These are phyloP conservation scores for Agonopterix heracliana DNA, from an alignment of 2,888 invertebrate species.

Conservation along the genomic window DNA sequence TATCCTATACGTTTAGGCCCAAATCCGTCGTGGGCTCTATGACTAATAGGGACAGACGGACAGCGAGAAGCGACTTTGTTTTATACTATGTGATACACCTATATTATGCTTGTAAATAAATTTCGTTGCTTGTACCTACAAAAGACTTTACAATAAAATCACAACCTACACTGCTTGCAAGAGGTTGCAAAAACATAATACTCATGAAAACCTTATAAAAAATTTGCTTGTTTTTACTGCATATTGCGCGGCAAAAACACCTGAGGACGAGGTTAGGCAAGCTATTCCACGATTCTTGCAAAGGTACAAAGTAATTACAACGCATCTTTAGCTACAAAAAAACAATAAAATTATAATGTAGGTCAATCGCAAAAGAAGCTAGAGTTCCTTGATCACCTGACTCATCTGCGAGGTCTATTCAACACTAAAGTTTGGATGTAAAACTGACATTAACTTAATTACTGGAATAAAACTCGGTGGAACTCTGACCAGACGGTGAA, in stretches of 20 bases:
- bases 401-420: slow-evolving; percentile 25
- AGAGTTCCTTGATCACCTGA: slow-evolving; percentile 6
- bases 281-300: slow-evolving; percentile 30
- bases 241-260: slow-evolving; percentile 61
- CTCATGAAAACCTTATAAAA: slow-evolving; percentile 40
- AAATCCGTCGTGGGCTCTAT: too few relatives aligned
- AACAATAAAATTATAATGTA: slow-evolving; percentile 2
- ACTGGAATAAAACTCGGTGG: slow-evolving; percentile 56
- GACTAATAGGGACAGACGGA: too few relatives aligned
- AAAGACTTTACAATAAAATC: too few relatives aligned
- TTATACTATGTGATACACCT: too few relatives aligned
- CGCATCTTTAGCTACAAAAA: slow-evolving; percentile 1
- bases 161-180: too few relatives aligned
- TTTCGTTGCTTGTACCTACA: too few relatives aligned
- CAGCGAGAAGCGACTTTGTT: too few relatives aligned
- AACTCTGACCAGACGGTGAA: slow-evolving; percentile 61
- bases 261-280: slow-evolving; percentile 42
- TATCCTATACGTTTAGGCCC: too few relatives aligned
- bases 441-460: slow-evolving; percentile 65
- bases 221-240: slow-evolving; percentile 64
- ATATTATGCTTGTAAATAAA: too few relatives aligned
- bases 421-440: slow-evolving; percentile 45
- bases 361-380: not conserved
- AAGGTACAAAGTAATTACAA: slow-evolving; percentile 1
- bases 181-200: slow-evolving; percentile 22